Evolutionary conservation across 1,140 invertebrate species (phyloP), one percentile per base, ranked within the genome.

Genomic region (Wiebesia pumilae): DNA sequence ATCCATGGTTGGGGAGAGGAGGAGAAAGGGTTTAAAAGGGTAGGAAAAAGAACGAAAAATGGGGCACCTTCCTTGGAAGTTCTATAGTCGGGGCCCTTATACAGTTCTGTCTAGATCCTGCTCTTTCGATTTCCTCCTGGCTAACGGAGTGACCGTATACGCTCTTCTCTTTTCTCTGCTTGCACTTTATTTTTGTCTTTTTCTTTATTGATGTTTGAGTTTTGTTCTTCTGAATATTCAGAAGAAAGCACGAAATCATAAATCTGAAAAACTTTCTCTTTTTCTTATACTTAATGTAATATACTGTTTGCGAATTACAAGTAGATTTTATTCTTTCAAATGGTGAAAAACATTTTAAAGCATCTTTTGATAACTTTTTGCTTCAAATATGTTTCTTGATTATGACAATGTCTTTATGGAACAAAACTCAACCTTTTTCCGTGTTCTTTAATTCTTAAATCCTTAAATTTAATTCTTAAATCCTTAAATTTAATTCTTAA

Each of bases 1-100:
- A 69, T 84, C 81, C 38, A 69, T 40, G 67, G 40, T 83, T 47
- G 87, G 87, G 83, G 88, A 88, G 81, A 51, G 89, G 78, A 87
- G 47, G 69, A 58, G 90, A 19, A 54, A 16, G 51, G 19, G 51
- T 54, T 87, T 81, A 81, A 54, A 30, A 79, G 78, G 47, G 54
- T 40, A 35, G 58, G 40, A 78, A 40, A 62, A 47, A 16, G 62
- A 83, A 81, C 54, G 62, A 67, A 65, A 87, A 67, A 51, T 78
- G 35, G 78, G 82, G 35, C 62, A 78, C 71, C 82, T 51, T 75
- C 10, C 54, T 30, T 81, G 47, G 21, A 83, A 85, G 81, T 62
- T 86, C 73, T 83, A 86, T 77, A 78, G 47, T 75, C 24, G 62
- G 67, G n/a, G 67, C 47, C 43, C 69, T 27, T 19, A 24, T 38